Conservation (phyloP, 2,797 vertebrate genomes). For the Cuculus canorus region DNA sequence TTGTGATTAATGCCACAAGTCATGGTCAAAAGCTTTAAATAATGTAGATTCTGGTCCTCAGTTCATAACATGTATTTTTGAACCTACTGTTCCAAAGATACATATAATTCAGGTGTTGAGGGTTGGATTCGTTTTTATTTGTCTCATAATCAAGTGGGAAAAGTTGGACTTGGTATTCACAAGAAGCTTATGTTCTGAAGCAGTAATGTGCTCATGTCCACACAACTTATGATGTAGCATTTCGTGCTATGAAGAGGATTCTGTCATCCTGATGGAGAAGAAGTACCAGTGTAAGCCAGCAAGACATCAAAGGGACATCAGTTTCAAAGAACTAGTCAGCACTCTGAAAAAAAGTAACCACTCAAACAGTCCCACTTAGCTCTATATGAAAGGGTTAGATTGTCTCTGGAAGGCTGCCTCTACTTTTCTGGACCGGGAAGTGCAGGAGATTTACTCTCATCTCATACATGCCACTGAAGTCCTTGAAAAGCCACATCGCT, state of each 20-base stretch:
- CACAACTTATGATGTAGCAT: neutral
- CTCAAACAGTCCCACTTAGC: neutral
- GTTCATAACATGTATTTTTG: neutral
- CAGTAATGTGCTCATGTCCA: neutral
- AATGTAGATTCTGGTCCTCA: neutral
- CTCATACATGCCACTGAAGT: neutral
- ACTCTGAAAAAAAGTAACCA: neutral
- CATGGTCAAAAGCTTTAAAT: neutral
- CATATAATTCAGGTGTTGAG: neutral
- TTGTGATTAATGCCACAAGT: neutral
- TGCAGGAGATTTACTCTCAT: neutral
- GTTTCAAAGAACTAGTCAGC: neutral
- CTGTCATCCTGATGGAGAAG: neutral
- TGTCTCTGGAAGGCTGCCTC: neutral
- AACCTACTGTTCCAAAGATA: neutral
- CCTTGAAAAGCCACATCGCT: fast-evolving
- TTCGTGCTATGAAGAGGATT: neutral
- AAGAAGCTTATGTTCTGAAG: neutral
- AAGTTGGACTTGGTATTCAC: neutral
- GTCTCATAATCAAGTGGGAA: neutral
- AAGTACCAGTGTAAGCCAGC: neutral
- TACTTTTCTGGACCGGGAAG: neutral
- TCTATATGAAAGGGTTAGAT: neutral
- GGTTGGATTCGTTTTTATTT: neutral
- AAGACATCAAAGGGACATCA: neutral